These are phyloP conservation scores for Philotrypesis tridentata DNA, from an alignment of 1,140 invertebrate species.

Conservation along the genomic window DNA sequence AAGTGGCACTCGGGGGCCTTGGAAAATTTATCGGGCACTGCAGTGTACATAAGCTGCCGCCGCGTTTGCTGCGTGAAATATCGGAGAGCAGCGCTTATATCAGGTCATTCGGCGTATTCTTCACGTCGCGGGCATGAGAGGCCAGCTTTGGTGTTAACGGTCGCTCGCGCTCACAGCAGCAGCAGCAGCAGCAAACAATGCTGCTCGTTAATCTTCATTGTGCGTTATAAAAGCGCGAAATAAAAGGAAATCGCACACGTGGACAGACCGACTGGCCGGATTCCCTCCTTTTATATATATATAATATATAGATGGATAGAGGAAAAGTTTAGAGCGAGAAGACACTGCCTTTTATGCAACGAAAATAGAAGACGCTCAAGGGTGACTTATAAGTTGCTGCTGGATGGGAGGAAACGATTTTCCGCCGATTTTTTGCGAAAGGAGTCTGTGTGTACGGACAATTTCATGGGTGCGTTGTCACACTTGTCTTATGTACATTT, in stretches of 20 bases:
- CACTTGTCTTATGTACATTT: too few species aligned
- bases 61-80: constrained; percentile 41
- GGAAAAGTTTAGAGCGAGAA: neutral
- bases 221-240: constrained; percentile 52
- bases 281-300: neutral
- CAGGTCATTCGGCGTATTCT: constrained; percentile 53
- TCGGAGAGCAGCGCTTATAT: constrained; percentile 28
- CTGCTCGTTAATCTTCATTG: constrained; percentile 58
- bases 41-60: neutral
- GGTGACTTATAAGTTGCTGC: too few species aligned
- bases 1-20: neutral
- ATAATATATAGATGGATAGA: too few species aligned
- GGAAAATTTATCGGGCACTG: constrained; percentile 16
- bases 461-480: too few species aligned
- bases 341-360: too few species aligned
- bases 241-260: constrained; percentile 25
- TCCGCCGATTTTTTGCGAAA: too few species aligned
- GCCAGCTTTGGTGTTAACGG: constrained; percentile 51
- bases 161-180: too few species aligned
- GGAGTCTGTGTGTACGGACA: too few species aligned
- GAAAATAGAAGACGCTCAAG: too few species aligned
- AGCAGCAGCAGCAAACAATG: constrained; percentile 49
- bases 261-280: neutral
- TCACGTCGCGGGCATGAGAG: constrained; percentile 27
- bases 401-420: too few species aligned